These are phyloP conservation scores for Orthosia incerta DNA, from an alignment of 2,888 invertebrate genomes.

Conservation along the genomic window DNA sequence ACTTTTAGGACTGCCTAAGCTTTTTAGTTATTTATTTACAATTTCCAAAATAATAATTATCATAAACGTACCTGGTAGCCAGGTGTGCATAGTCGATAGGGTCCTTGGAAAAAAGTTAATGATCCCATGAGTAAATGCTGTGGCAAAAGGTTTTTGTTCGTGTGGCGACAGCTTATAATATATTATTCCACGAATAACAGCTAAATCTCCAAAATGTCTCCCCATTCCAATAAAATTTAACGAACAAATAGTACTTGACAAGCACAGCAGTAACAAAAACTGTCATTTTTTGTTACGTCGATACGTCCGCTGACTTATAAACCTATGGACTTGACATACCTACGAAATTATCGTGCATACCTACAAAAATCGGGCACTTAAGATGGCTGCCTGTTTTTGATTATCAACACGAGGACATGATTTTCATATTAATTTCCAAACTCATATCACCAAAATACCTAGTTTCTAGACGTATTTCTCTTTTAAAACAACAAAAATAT, in stretches of 20 bases:
- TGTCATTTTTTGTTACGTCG: not conserved
- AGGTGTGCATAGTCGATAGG: conserved; percentile 91
- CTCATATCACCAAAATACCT: too few relatives aligned
- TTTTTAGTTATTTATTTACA: not conserved
- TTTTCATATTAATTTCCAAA: too few relatives aligned
- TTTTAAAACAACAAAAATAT: too few relatives aligned
- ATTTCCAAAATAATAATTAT: not conserved
- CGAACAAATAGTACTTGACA: not conserved
- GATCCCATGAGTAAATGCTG: conserved; percentile 93
- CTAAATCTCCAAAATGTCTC: conserved; percentile 94
- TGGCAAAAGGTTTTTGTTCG: conserved; percentile 96
- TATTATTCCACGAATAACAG: conserved; percentile 95
- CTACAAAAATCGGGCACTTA: too few relatives aligned
- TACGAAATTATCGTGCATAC: too few relatives aligned
- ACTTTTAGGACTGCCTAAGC: too few relatives aligned
- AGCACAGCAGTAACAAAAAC: not conserved
- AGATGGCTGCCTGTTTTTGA: too few relatives aligned
- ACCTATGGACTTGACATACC: too few relatives aligned
- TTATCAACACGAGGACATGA: too few relatives aligned
- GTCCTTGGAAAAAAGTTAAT: conserved; percentile 94
- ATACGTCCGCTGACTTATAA: too few relatives aligned
- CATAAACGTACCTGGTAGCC: conserved; percentile 92
- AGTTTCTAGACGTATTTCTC: too few relatives aligned
- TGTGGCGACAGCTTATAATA: conserved; percentile 95
- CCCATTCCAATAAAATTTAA: conserved; percentile 71